A percentile compares a stretch with the other conserved stretches of the same genome.
Evolutionary conservation across 2,797 vertebrate species (phyloP).

Genomic region (Pampus argenteus): DNA sequence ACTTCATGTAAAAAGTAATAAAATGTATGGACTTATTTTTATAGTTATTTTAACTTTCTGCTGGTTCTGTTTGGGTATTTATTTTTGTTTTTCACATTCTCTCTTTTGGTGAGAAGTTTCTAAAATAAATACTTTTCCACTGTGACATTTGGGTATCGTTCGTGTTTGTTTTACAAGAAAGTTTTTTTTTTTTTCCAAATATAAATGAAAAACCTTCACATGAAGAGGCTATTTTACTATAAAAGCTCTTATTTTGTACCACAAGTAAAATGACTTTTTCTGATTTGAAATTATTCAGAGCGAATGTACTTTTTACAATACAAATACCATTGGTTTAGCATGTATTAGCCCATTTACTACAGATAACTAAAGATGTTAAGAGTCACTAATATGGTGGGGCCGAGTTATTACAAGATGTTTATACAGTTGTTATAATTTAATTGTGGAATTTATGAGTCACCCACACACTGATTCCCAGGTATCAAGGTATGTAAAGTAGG

Average conservation of each 20-base stretch:
- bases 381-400: too few species aligned
- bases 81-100: conserved; percentile 61
- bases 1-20: conserved; percentile 47
- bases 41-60: conserved; percentile 43
- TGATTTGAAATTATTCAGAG: background rate
- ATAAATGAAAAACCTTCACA: background rate
- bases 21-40: conserved; percentile 56
- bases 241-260: background rate
- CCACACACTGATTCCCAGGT: too few species aligned
- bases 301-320: too few species aligned
- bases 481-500: too few species aligned
- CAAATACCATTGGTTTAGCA: too few species aligned
- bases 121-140: conserved; percentile 63
- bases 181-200: too few species aligned
- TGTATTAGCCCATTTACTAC: too few species aligned
- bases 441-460: too few species aligned
- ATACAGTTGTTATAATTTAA: too few species aligned
- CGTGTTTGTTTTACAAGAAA: background rate
- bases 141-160: background rate
- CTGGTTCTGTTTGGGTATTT: conserved; percentile 70
- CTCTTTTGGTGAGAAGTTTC: conserved; percentile 67
- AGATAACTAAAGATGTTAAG: too few species aligned
- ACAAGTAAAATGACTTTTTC: background rate
- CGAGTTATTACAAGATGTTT: too few species aligned
- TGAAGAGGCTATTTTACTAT: background rate